A percentile compares a stretch with the other conserved stretches of the same genome.
phyloP scores from a whole-genome alignment of 2,797 vertebrate genomes.

The Scomberomorus guttatus region DNA sequence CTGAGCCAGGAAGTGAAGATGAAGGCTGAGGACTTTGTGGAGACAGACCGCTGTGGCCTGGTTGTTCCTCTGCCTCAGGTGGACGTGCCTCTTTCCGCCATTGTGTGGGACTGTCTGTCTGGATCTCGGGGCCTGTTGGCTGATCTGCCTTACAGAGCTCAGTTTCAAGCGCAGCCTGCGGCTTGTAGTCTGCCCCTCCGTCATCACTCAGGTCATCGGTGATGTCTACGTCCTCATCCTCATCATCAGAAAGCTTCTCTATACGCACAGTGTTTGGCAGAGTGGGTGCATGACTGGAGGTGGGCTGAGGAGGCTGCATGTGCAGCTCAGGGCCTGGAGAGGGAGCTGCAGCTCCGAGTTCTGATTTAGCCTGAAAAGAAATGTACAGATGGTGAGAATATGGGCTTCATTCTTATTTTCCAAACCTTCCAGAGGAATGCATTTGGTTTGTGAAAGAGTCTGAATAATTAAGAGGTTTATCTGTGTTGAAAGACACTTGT shows the following conservation, averaged over 20 bases:
- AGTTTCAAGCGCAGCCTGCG: conserved; percentile 3
- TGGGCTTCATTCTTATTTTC: neutral
- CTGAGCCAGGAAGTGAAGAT: conserved; percentile 18
- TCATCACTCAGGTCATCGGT: conserved; percentile 90
- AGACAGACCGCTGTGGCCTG: neutral
- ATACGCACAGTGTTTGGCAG: conserved; percentile 92
- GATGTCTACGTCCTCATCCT: conserved; percentile 96
- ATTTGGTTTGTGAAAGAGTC: conserved; percentile 3
- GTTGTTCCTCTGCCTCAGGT: conserved; percentile 17
- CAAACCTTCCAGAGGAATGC: neutral
- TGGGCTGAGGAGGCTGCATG: conserved; percentile 40
- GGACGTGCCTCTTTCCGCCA: conserved; percentile 18
- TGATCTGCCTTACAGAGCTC: conserved; percentile 25
- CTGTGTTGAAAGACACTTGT: neutral
- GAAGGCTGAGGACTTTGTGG: conserved; percentile 10
- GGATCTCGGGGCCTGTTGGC: neutral
- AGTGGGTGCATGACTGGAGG: conserved; percentile 53
- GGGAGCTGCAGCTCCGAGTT: conserved; percentile 55
- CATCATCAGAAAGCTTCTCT: conserved; percentile 93
- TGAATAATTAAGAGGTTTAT: neutral
- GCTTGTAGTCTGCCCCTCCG: conserved; percentile 36
- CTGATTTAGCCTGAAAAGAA: conserved; percentile 72
- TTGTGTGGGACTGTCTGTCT: neutral
- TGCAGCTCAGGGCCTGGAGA: conserved; percentile 43
- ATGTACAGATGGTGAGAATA: neutral